Percentiles rank a stretch among this genome's conserved stretches.
Evolutionary conservation across 2,797 vertebrate genomes (phyloP).

Genomic region (Acipenser oxyrinchus): DNA sequence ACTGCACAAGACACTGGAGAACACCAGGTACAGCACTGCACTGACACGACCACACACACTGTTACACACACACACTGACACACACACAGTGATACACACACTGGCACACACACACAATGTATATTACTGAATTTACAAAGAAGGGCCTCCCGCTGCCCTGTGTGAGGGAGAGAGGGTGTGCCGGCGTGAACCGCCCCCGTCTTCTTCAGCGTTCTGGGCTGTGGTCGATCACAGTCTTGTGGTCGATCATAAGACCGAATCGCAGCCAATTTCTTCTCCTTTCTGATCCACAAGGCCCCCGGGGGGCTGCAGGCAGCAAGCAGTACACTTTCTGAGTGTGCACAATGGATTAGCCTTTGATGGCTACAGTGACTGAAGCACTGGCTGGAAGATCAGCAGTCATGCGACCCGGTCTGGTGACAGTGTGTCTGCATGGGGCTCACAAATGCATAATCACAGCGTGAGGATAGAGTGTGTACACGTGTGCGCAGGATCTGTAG

Average conservation of each 20-base stretch:
- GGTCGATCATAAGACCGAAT: background rate
- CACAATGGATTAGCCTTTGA: background rate
- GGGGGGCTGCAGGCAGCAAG: background rate
- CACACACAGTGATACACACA: background rate
- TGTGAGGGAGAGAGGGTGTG: no score
- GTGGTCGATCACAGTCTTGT: background rate
- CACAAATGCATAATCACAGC: background rate
- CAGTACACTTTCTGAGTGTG: background rate
- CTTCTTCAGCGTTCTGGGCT: no score
- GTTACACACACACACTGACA: no score
- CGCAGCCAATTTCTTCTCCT: background rate
- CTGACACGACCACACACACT: no score
- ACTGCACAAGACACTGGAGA: no score
- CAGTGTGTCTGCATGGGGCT: background rate
- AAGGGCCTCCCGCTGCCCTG: no score
- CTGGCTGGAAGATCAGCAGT: background rate
- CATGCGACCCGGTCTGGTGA: background rate
- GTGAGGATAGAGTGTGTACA: no score
- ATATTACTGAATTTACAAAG: no score
- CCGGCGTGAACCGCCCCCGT: no score
- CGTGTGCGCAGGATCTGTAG: no score
- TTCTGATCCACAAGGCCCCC: background rate
- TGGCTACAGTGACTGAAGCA: background rate
- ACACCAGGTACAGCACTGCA: no score
- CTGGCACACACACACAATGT: background rate